Conservation (phyloP, 2,797 vertebrate species). For the Heterohyrax brucei region DNA sequence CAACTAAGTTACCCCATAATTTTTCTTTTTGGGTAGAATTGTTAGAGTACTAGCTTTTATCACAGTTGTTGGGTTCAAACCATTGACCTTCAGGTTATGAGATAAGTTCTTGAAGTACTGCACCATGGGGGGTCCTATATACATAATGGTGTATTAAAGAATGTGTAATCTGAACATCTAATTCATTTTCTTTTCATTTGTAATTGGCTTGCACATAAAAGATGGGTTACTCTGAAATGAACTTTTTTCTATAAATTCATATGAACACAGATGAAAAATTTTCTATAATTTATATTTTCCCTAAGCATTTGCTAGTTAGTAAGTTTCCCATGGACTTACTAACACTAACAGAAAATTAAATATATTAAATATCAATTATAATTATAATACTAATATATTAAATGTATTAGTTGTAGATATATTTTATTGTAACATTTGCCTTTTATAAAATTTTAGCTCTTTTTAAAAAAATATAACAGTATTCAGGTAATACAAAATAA, state of each 20-base stretch:
- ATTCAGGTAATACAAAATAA: neutral
- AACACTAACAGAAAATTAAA: neutral
- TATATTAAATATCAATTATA: neutral
- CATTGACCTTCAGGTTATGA: no score
- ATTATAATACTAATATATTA: no score
- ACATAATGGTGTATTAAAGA: neutral
- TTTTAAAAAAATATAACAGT: neutral
- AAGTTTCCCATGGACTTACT: neutral
- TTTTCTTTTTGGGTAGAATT: neutral
- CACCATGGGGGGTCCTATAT: no score
- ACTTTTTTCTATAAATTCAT: neutral
- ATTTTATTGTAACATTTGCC: neutral
- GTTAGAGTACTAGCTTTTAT: neutral
- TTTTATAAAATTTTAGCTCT: slow-evolving; percentile 25
- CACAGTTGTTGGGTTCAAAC: no score
- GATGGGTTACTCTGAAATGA: neutral
- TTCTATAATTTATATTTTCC: neutral
- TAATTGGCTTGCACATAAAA: neutral
- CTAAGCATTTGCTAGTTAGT: neutral
- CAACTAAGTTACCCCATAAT: neutral
- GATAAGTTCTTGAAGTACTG: no score
- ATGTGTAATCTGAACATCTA: neutral
- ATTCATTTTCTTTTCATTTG: neutral
- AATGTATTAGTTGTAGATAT: neutral
- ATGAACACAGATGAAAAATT: neutral